Evolutionary conservation across 2,888 invertebrate genomes (phyloP).

Genomic region (Cephonodes hylas): DNA sequence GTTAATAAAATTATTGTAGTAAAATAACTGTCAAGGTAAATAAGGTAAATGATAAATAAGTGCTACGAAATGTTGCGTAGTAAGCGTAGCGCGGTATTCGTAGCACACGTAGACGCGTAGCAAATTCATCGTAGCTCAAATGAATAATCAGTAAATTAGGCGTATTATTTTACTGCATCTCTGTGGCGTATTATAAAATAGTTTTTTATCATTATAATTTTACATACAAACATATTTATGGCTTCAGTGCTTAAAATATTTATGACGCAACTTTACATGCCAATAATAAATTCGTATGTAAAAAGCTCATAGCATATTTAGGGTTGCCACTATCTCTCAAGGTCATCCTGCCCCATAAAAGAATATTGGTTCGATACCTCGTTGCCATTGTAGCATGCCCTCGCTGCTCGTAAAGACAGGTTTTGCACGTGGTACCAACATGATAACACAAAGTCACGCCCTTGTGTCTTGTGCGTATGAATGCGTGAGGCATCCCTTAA

Average conservation of each 20-base stretch:
- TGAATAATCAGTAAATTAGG: background rate
- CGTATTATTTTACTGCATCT: background rate
- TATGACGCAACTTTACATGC: background rate
- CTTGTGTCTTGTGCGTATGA: background rate
- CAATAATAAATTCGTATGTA: conserved; percentile 10
- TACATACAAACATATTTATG: background rate
- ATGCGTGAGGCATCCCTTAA: too few relatives aligned
- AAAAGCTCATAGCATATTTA: conserved; percentile 21
- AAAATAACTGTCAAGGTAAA: background rate
- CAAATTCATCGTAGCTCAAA: background rate
- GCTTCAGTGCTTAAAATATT: background rate
- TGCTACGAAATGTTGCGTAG: background rate
- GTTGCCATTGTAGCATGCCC: conserved; percentile 16
- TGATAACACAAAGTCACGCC: background rate
- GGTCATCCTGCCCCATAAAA: conserved; percentile 28
- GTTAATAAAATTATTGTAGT: too few relatives aligned
- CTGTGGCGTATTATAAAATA: background rate
- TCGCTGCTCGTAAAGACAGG: conserved; percentile 16
- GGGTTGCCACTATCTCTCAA: conserved; percentile 26
- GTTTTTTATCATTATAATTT: background rate
- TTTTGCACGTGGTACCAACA: background rate
- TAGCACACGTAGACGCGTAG: too few relatives aligned
- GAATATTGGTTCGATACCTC: conserved; percentile 25
- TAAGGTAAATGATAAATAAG: background rate
- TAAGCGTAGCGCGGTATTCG: background rate